phyloP scores from a whole-genome alignment of 1,140 invertebrate species.

The Acromyrmex echinatior region DNA sequence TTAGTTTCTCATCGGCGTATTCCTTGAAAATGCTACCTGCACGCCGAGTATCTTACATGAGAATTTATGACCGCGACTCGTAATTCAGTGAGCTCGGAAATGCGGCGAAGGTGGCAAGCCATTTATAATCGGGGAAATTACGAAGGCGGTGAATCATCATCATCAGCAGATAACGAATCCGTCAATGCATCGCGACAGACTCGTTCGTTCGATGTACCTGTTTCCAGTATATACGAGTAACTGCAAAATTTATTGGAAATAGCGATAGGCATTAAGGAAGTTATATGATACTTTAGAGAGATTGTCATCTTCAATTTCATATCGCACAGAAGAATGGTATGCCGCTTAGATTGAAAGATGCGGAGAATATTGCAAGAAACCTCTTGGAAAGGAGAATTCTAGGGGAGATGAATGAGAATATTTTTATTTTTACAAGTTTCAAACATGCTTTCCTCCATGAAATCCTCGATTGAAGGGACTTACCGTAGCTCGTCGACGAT shows the following conservation, averaged over 20 bases:
- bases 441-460: not conserved
- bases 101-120: conserved; percentile 40
- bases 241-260: not conserved
- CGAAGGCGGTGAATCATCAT: conserved; percentile 41
- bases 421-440: not conserved
- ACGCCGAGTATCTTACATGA: conserved; percentile 29
- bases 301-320: conserved; percentile 1
- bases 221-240: not conserved
- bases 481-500: not conserved
- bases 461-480: not conserved
- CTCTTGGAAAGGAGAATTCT: not conserved
- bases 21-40: conserved; percentile 56
- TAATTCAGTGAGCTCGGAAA: conserved; percentile 42
- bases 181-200: conserved; percentile 5
- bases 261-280: not conserved
- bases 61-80: conserved; percentile 38
- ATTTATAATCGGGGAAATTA: conserved; percentile 28
- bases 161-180: conserved; percentile 26
- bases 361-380: not conserved
- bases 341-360: not conserved
- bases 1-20: conserved; percentile 59
- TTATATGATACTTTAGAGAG: not conserved
- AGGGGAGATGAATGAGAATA: not conserved
- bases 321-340: not conserved
- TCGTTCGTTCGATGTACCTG: not conserved